Evolutionary conservation across 2,888 invertebrate genomes (phyloP), one percentile per base, ranked within the genome.

Genomic region (Chydorus sphaericus): DNA sequence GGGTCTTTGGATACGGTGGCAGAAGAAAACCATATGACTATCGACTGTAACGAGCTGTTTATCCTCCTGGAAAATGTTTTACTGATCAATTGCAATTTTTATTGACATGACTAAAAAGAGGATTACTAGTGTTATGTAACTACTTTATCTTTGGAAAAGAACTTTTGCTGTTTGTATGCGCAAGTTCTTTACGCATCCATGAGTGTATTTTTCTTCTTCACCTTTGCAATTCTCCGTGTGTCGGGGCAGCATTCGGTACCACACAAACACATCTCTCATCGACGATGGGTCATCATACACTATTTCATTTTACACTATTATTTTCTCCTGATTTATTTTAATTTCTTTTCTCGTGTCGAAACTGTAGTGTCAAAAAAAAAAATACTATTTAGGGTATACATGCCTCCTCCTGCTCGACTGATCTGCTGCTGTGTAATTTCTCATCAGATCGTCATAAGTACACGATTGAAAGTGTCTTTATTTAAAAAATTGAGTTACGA

Each of bases 311-410:
- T n/a, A n/a, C n/a, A n/a, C n/a, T n/a, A n/a, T n/a, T n/a, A n/a
- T n/a, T n/a, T n/a, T n/a, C n/a, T n/a, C n/a, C n/a, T n/a, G n/a
- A n/a, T 44, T 44, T 44, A 26, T 44, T 26, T 44, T 44, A 23
- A 14, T 28, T 44, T 44, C 44, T 23, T 44, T 44, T 44, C 16
- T 44, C 28, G 28, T 44, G 44, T 28, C 44, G 44, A 44, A 44
- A 26, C 44, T 44, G 44, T 44, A 44, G 44, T 44, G 44, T 44
- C 44, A 44, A 44, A n/a, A n/a, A n/a, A n/a, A n/a, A n/a, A n/a
- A n/a, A n/a, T n/a, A 44, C 44, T 44, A 44, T 44, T 44, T 44
- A 44, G n/a, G n/a, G 44, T 44, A 44, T 44, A 11, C 39, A 44
- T 44, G 44, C 44, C 36, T n/a, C n/a, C n/a, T n/a, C n/a, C 44